Base-by-base conservation (phyloP, 2,888 invertebrate genomes). In the Tenthredo amoena region DNA sequence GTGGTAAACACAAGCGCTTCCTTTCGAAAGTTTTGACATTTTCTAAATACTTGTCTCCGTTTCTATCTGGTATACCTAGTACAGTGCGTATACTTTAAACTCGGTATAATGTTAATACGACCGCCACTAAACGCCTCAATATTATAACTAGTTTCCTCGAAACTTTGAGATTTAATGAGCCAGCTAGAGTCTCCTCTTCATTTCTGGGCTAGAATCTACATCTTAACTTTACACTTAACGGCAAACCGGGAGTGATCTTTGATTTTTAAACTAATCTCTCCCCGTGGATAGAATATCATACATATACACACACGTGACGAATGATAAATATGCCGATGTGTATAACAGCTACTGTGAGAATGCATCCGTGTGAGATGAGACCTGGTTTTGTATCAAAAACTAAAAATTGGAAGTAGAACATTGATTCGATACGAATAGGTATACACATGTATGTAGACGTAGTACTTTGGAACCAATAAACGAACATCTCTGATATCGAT, bases 1-100 rank as follows among this genome's bases (percentile, higher is more conserved):
- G 50, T 50, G 81, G 58, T 40, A 58, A 81, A 74, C 72, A 74
- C 72, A 58, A 62, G 21, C 81, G 81, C 81, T 81, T 81, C 81
- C 81, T 81, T 81, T 81, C 81, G 81, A 81, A 81, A 81, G 62
- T 81, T 81, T 81, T 62, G 62, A 81, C 81, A 81, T 81, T 81
- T 81, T 81, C 81, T 81, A 81, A 81, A 81, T 81, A 81, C 81
- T 81, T 62, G 81, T 81, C 40, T 62, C 62, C 34, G 58, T 81
- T 81, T 81, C 81, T 62, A 74, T 43, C 43, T 43, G 40, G 40
- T 43, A 74, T 40, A 21, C 40, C n/a, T 74, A 37, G 6, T 5
- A n/a, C 68, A 34, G 34, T 68, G 68, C 34, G 26, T 18, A 74
- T 74, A 72, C 72, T 74, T 21, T 43, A 43, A 74, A n/a, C 40